These are phyloP conservation scores for Columba janthina DNA, from an alignment of 2,113 vertebrate genomes.

Conservation along the genomic window DNA sequence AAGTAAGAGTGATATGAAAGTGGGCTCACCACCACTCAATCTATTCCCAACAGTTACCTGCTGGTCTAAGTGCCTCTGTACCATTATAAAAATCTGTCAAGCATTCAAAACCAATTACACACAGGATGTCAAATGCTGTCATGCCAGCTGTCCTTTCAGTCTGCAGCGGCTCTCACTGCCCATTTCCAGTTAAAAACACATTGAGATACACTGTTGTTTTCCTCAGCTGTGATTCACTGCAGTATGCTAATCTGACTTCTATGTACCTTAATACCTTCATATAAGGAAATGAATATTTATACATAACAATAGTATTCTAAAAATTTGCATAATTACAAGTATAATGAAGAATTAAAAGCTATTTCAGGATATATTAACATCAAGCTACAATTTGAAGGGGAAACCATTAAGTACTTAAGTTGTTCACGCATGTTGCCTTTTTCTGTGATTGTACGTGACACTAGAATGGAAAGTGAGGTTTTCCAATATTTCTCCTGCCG, in stretches of 20 bases:
- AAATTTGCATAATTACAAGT: neutral
- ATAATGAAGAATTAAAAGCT: neutral
- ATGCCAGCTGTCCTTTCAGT: conserved; percentile 63
- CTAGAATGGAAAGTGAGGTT: neutral
- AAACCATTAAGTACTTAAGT: neutral
- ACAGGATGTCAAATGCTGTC: conserved; percentile 68
- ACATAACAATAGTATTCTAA: neutral
- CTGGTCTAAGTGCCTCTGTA: conserved; percentile 58
- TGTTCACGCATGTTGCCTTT: neutral
- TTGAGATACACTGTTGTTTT: neutral
- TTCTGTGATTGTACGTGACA: neutral
- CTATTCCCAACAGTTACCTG: conserved; percentile 70
- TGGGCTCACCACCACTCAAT: conserved; percentile 54
- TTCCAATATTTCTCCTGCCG: neutral
- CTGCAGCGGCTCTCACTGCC: neutral
- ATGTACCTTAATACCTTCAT: neutral
- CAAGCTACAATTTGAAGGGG: neutral
- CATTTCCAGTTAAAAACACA: conserved; percentile 47
- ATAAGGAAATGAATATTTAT: neutral
- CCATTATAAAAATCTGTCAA: conserved; percentile 65
- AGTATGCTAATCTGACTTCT: neutral
- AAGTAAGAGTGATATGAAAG: conserved; percentile 62
- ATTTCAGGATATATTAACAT: neutral
- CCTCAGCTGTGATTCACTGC: neutral
- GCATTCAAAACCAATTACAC: conserved; percentile 74